phyloP scores from a whole-genome alignment of 2,888 invertebrate species.

The Galeopsomyia nigrocyanea region DNA sequence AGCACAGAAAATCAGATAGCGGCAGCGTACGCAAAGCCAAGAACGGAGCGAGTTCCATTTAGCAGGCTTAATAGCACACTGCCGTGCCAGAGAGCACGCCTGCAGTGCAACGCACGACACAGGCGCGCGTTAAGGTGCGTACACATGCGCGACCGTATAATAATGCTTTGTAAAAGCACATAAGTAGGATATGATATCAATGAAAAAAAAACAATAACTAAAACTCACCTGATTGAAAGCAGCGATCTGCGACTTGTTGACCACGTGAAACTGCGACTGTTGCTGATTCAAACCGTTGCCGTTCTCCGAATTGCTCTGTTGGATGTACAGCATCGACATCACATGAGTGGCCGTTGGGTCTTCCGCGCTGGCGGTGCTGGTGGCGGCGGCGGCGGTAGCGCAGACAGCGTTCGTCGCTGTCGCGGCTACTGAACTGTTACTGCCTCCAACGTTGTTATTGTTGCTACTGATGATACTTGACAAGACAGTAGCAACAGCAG shows the following conservation, averaged over 20 bases:
- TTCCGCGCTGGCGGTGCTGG: conserved; percentile 46
- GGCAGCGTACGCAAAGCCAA: conserved; percentile 5
- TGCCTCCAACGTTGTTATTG: neutral
- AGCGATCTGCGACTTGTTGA: conserved; percentile 40
- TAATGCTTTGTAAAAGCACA: neutral
- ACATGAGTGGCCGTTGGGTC: conserved; percentile 56
- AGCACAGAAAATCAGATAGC: too few relatives aligned
- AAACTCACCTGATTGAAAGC: conserved; percentile 38
- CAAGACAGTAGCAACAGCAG: conserved; percentile 2
- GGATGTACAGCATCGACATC: conserved; percentile 63
- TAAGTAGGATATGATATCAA: too few relatives aligned
- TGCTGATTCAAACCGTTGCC: conserved; percentile 8
- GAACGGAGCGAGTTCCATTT: conserved; percentile 32
- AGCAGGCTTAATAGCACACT: conserved; percentile 11
- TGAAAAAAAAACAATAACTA: too few relatives aligned
- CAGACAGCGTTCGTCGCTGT: too few relatives aligned
- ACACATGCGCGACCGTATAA: neutral
- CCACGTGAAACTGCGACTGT: conserved; percentile 30
- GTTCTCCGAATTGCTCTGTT: conserved; percentile 52
- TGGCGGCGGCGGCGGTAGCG: neutral
- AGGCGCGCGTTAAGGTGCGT: conserved; percentile 38
- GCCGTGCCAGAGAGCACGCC: too few relatives aligned
- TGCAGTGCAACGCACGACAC: neutral
- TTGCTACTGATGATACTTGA: neutral
- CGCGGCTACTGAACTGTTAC: too few relatives aligned